A percentile compares a stretch with the other conserved stretches of the same genome.
phyloP scores from a whole-genome alignment of 1,140 invertebrate genomes.

The Drosophila tani region DNA sequence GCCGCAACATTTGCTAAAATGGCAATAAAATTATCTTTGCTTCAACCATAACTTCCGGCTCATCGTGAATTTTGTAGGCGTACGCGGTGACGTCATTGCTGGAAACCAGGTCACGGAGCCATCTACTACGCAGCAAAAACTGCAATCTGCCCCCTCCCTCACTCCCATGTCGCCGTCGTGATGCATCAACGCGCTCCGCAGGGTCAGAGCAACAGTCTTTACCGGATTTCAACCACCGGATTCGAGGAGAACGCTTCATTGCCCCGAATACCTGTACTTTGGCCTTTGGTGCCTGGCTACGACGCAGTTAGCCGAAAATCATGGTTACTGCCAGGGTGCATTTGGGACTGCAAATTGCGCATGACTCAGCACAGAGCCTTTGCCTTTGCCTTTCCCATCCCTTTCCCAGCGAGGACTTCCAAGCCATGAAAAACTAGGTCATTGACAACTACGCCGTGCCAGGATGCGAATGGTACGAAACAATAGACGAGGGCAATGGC shows the following conservation, averaged over 20 bases:
- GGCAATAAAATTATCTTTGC: background rate
- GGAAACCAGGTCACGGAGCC: constrained; percentile 57
- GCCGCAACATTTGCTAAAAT: background rate
- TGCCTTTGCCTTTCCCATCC: background rate
- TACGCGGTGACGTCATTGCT: constrained; percentile 53
- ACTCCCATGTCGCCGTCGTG: background rate
- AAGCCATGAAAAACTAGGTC: constrained; percentile 51
- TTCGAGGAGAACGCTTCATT: constrained; percentile 19
- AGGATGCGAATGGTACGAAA: constrained; percentile 35
- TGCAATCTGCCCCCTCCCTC: constrained; percentile 28
- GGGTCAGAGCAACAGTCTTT: constrained; percentile 39
- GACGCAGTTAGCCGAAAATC: constrained; percentile 46
- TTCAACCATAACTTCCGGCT: constrained; percentile 8
- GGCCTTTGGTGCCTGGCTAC: constrained; percentile 7
- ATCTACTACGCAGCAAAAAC: constrained; percentile 50
- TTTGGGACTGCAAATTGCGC: constrained; percentile 58
- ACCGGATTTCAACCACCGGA: constrained; percentile 39
- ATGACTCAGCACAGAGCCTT: constrained; percentile 43
- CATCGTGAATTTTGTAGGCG: constrained; percentile 1
- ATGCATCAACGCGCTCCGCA: constrained; percentile 20
- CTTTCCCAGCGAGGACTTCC: background rate
- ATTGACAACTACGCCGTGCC: constrained; percentile 33
- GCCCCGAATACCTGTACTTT: constrained; percentile 44
- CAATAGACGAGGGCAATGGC: background rate
- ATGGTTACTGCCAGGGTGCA: constrained; percentile 45